A percentile compares a stretch with the other conserved stretches of the same genome.
These are phyloP conservation scores for Grammomys dolichurus DNA, from an alignment of 2,113 vertebrate genomes.

Conservation along the genomic window DNA sequence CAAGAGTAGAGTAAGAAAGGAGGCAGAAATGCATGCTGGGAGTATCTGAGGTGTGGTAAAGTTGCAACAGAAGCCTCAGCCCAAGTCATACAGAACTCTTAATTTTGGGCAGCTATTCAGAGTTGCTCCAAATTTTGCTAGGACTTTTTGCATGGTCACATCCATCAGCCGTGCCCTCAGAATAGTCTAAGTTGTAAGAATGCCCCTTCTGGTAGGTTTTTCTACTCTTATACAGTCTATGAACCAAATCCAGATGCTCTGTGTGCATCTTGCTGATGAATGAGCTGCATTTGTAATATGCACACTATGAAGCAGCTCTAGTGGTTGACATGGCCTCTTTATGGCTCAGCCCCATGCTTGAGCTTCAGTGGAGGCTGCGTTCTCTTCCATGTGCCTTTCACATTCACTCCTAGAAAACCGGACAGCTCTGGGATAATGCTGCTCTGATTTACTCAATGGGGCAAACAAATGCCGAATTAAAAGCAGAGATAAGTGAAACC, in stretches of 20 bases:
- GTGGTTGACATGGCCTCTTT: background rate
- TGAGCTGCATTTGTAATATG: background rate
- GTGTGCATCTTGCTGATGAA: background rate
- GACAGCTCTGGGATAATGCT: background rate
- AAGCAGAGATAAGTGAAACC: background rate
- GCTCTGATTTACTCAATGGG: background rate
- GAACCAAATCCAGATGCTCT: background rate
- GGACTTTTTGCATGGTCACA: background rate
- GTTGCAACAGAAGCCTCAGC: background rate
- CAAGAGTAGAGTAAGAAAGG: background rate
- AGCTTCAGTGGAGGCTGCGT: background rate
- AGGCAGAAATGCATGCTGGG: background rate
- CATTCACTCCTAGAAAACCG: background rate
- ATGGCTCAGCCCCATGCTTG: background rate
- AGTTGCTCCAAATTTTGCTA: background rate
- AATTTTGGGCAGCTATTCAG: background rate
- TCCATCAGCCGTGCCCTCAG: background rate
- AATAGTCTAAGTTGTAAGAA: background rate
- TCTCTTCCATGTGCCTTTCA: background rate
- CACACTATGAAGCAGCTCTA: background rate
- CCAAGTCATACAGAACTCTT: background rate
- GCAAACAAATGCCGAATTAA: conserved; percentile 27
- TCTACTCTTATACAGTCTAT: too few species aligned
- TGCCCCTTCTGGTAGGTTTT: background rate
- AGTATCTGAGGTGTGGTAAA: background rate